A percentile compares a stretch with the other conserved stretches of the same genome.
These are phyloP conservation scores for Sander vitreus DNA, from an alignment of 2,113 vertebrate species.

Conservation along the genomic window DNA sequence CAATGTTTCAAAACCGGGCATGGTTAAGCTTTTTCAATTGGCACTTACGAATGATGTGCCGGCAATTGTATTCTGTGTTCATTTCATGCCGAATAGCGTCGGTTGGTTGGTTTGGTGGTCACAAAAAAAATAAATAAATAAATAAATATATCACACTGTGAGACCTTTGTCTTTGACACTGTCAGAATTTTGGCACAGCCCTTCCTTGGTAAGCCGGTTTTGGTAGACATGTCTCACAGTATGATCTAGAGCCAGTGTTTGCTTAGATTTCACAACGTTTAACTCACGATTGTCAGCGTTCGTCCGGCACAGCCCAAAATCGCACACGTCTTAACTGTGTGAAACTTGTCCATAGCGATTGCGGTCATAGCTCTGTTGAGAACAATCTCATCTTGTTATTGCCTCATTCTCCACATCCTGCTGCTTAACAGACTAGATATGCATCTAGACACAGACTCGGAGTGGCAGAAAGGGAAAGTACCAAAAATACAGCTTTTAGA, in stretches of 20 bases:
- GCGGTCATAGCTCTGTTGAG: background rate
- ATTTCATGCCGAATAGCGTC: background rate
- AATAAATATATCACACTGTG: background rate
- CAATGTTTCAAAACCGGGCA: too few relatives aligned
- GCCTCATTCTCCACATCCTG: background rate
- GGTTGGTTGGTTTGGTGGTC: background rate
- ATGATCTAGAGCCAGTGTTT: background rate
- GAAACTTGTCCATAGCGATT: background rate
- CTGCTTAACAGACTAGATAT: conserved; percentile 9
- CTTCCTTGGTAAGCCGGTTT: too few relatives aligned
- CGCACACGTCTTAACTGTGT: background rate
- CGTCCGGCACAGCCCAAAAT: background rate
- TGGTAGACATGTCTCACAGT: background rate
- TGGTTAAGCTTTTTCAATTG: too few relatives aligned
- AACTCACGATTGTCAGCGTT: background rate
- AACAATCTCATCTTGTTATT: conserved; percentile 3
- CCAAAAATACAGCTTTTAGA: conserved; percentile 5
- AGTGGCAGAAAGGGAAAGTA: background rate
- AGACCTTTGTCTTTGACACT: background rate
- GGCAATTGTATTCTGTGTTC: background rate
- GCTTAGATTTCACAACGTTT: background rate
- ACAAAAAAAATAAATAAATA: background rate
- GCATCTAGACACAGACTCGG: background rate
- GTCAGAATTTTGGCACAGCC: background rate
- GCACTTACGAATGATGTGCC: too few relatives aligned